A percentile compares a stretch with the other conserved stretches of the same genome.
Evolutionary conservation across 2,797 vertebrate species (phyloP).

Genomic region (Amblyopsis hoosieri): DNA sequence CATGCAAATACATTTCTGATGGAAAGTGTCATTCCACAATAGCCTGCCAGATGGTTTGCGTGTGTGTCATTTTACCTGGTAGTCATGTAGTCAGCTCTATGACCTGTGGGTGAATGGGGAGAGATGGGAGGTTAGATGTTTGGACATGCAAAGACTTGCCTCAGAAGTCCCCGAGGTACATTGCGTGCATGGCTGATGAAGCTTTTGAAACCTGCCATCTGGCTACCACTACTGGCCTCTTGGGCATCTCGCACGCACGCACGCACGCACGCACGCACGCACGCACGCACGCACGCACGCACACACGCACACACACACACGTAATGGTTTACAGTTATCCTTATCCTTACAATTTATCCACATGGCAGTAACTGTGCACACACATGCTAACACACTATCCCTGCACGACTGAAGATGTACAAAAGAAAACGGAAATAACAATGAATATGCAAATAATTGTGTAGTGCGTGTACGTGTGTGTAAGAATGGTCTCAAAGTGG

Average conservation of each 20-base stretch:
- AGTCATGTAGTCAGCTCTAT: constrained; percentile 96
- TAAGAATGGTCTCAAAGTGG: too few species aligned
- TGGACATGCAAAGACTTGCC: constrained; percentile 52
- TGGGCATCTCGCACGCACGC: constrained; percentile 12
- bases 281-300: constrained; percentile 11
- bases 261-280: constrained; percentile 21
- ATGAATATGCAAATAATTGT: too few species aligned
- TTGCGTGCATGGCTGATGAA: constrained; percentile 50
- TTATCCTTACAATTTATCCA: too few species aligned
- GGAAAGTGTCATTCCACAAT: constrained; percentile 10
- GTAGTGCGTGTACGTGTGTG: too few species aligned
- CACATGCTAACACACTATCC: constrained; percentile 4
- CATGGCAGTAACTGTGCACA: too few species aligned
- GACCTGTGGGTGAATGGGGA: constrained; percentile 78
- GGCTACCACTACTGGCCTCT: constrained; percentile 45
- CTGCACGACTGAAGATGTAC: too few species aligned
- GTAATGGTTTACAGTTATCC: constrained; percentile 12
- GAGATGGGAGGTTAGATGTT: constrained; percentile 24
- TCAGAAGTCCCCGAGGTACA: constrained; percentile 42
- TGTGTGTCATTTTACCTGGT: constrained; percentile 85
- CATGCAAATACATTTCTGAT: constrained; percentile 4
- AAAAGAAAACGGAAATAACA: too few species aligned
- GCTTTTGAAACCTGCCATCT: constrained; percentile 65
- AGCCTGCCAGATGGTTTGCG: constrained; percentile 21
- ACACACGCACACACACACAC: constrained; percentile 16